Evolutionary conservation across 2,113 vertebrate genomes (phyloP).

Genomic region (Campylomormyrus numenius): DNA sequence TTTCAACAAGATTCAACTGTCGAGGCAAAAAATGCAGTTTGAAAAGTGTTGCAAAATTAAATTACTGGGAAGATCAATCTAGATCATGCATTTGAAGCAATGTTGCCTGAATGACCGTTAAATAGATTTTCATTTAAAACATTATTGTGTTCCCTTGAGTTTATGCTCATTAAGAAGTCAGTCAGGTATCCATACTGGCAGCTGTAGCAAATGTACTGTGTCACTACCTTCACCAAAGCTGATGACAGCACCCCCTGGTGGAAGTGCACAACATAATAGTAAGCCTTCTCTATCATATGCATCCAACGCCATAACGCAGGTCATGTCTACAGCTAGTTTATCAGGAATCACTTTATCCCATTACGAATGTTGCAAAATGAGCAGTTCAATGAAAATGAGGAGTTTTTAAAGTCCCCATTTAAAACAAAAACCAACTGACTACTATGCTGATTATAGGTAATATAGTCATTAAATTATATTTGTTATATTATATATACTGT

Average conservation of each 20-base stretch:
- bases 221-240: background rate
- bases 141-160: background rate
- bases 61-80: background rate
- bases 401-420: background rate
- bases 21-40: background rate
- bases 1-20: background rate
- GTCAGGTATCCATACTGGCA: background rate
- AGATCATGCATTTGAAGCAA: background rate
- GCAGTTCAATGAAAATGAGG: background rate
- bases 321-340: background rate
- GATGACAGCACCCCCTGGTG: background rate
- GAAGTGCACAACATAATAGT: background rate
- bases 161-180: background rate
- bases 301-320: background rate
- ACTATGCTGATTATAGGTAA: background rate
- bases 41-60: background rate
- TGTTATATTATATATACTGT: background rate
- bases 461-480: background rate
- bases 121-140: background rate
- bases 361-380: background rate
- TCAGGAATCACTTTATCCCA: background rate
- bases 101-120: background rate
- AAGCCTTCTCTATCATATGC: background rate
- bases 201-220: background rate
- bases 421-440: background rate